Evolutionary conservation across 2,888 invertebrate genomes (phyloP).

Genomic region (Anthrax anthrax): DNA sequence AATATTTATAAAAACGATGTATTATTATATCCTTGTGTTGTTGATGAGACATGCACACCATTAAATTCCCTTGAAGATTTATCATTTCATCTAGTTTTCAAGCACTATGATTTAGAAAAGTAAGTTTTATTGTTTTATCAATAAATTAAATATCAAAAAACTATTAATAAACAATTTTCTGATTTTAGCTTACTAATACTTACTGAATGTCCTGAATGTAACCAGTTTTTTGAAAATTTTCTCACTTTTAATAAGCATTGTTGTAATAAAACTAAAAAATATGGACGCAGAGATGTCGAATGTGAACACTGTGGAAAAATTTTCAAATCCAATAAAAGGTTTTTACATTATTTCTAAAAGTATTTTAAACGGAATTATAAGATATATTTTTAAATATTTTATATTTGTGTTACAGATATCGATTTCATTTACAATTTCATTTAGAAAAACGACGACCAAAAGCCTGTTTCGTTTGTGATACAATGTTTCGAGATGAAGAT

Average conservation of each 20-base stretch:
- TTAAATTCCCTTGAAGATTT: constrained; percentile 15
- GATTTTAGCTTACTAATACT: constrained; percentile 3
- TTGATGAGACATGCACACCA: constrained; percentile 15
- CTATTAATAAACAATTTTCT: background rate
- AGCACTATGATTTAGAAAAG: constrained; percentile 21
- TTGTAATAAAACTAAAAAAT: constrained; percentile 21
- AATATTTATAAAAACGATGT: background rate
- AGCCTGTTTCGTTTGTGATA: constrained; percentile 25
- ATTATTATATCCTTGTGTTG: constrained; percentile 18
- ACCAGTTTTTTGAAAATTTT: constrained; percentile 23
- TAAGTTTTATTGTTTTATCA: constrained; percentile 3
- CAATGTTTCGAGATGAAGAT: constrained; percentile 20
- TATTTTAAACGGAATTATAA: too few relatives aligned
- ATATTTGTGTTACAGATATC: constrained; percentile 18
- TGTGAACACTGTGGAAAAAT: constrained; percentile 22
- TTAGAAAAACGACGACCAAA: constrained; percentile 25
- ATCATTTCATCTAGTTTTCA: constrained; percentile 24
- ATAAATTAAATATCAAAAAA: background rate
- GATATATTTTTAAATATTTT: background rate
- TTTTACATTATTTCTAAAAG: too few relatives aligned
- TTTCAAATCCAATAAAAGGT: constrained; percentile 30
- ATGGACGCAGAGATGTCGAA: constrained; percentile 17
- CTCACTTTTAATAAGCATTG: constrained; percentile 28
- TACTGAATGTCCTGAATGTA: constrained; percentile 22
- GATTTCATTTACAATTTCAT: constrained; percentile 31